A percentile compares a stretch with the other conserved stretches of the same genome.
phyloP scores from a whole-genome alignment of 2,888 invertebrate genomes.

The Mimachlamys varia region DNA sequence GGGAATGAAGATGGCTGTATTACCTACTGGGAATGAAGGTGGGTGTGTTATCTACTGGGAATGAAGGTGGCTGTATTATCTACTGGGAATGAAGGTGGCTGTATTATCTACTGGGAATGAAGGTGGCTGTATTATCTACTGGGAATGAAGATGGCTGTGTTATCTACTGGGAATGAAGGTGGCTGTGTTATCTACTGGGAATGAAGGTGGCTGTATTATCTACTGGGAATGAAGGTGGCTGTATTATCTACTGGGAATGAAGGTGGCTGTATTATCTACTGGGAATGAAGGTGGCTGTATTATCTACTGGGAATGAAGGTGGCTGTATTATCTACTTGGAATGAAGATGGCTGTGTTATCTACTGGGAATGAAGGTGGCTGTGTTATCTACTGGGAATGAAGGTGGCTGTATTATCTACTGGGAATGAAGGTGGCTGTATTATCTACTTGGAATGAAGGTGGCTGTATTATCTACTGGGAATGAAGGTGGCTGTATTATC shows the following conservation, averaged over 20 bases:
- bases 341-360: background rate
- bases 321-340: background rate
- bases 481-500: too few species aligned
- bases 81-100: too few species aligned
- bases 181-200: background rate
- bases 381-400: background rate
- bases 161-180: background rate
- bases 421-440: too few species aligned
- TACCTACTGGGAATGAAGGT: too few species aligned
- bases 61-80: too few species aligned
- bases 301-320: background rate
- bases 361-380: background rate
- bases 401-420: background rate
- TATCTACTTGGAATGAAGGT: background rate
- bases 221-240: background rate
- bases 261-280: background rate
- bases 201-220: background rate
- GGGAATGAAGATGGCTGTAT: too few species aligned
- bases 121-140: background rate
- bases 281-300: background rate
- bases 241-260: background rate
- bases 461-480: background rate
- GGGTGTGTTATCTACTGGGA: too few species aligned
- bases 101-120: background rate
- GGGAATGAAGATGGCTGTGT: background rate